phyloP scores from a whole-genome alignment of 2,888 invertebrate species.

The Agriotes lineatus region DNA sequence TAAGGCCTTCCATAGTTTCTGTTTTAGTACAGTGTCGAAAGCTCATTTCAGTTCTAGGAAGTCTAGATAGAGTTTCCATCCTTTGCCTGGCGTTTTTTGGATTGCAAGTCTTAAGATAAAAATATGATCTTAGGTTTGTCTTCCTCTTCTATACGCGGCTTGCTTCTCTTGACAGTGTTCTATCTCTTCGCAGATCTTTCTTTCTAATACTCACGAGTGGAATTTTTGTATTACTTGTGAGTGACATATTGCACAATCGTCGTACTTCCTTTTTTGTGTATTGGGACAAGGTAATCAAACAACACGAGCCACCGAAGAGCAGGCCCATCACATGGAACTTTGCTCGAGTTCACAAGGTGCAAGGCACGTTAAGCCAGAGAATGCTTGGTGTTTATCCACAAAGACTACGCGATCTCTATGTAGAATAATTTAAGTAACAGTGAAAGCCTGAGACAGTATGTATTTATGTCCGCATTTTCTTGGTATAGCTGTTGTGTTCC shows the following conservation, averaged over 20 bases:
- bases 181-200: neutral
- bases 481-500: no score
- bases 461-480: no score
- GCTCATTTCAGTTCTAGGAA: neutral
- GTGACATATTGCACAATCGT: neutral
- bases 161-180: neutral
- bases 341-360: no score
- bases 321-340: no score
- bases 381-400: no score
- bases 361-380: no score
- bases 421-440: no score
- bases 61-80: neutral
- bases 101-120: neutral
- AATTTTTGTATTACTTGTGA: neutral
- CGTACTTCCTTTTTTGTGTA: no score
- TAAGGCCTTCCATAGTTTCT: neutral
- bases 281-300: no score
- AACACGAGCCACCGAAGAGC: no score
- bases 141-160: neutral
- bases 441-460: no score
- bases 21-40: neutral
- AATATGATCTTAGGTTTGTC: neutral
- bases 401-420: no score
- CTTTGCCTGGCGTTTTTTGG: neutral
- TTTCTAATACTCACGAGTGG: neutral